Conservation (phyloP, 2,888 invertebrate genomes). For the Mesorhabditis spiculigera region DNA sequence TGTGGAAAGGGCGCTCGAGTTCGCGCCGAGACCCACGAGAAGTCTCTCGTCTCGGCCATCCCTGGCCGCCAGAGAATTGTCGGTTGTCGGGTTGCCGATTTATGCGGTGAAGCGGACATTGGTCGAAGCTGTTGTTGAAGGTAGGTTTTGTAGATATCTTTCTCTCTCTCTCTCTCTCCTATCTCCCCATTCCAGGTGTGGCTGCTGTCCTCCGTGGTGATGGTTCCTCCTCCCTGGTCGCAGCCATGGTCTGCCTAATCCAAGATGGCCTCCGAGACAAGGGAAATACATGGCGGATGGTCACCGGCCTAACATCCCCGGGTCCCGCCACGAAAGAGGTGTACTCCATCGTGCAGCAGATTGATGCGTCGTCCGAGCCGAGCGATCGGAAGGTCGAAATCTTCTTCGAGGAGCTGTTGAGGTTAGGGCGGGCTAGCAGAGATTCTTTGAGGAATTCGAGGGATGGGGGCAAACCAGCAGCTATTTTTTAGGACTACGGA, state of each 20-base stretch:
- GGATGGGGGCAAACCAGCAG: too few relatives aligned
- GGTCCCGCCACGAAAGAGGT: constrained; percentile 52
- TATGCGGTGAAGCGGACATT: constrained; percentile 48
- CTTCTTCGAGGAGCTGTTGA: constrained; percentile 49
- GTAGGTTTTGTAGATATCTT: constrained; percentile 11
- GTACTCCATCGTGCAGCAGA: constrained; percentile 41
- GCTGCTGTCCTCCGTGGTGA: constrained; percentile 29
- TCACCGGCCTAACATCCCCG: constrained; percentile 43
- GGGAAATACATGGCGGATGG: constrained; percentile 52
- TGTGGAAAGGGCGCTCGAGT: constrained; percentile 17
- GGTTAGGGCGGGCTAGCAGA: constrained; percentile 17
- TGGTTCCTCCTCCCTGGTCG: constrained; percentile 67
- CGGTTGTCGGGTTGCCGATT: constrained; percentile 53
- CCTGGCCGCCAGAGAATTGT: constrained; percentile 49
- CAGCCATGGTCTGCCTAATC: constrained; percentile 78
- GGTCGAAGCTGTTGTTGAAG: constrained; percentile 55
- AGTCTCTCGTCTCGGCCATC: constrained; percentile 26
- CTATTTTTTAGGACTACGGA: too few relatives aligned
- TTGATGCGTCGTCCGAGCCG: constrained; percentile 48
- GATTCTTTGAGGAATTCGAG: too few relatives aligned
- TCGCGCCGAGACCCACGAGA: constrained; percentile 22
- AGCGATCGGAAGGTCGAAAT: constrained; percentile 42
- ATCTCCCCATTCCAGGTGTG: background rate
- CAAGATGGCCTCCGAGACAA: constrained; percentile 79
- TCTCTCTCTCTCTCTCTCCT: background rate